phyloP scores from a whole-genome alignment of 1,140 invertebrate species.

The Tyrophagus putrescentiae region DNA sequence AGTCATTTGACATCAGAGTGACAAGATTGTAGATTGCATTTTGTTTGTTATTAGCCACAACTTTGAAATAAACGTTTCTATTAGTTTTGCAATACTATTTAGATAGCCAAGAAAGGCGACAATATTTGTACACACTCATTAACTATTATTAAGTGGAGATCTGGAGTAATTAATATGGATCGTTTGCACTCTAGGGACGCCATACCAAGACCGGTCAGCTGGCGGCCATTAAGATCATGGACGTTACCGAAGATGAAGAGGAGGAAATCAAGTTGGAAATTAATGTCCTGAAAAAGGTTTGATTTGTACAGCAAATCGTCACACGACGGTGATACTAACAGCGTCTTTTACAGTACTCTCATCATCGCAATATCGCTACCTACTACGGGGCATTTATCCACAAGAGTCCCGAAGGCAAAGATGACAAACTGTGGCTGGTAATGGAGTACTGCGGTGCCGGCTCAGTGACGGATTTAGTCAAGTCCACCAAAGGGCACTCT shows the following conservation, averaged over 20 bases:
- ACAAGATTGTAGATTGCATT: slow-evolving; percentile 8
- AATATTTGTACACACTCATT: too few relatives aligned
- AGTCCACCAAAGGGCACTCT: slow-evolving; percentile 93
- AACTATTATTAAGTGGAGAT: neutral
- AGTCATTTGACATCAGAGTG: too few relatives aligned
- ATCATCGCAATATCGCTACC: slow-evolving; percentile 98
- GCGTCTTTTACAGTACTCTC: slow-evolving; percentile 62
- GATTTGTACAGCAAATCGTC: slow-evolving; percentile 2
- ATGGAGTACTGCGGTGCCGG: slow-evolving; percentile 99
- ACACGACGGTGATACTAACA: slow-evolving; percentile 9
- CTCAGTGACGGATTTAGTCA: slow-evolving; percentile 96
- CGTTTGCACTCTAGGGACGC: slow-evolving; percentile 54
- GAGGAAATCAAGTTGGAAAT: slow-evolving; percentile 99
- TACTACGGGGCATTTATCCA: slow-evolving; percentile 99
- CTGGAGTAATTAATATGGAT: neutral
- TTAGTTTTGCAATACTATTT: slow-evolving; percentile 7
- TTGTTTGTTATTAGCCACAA: too few relatives aligned
- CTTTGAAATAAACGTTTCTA: too few relatives aligned
- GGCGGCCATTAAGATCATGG: slow-evolving; percentile 99
- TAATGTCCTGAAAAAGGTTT: slow-evolving; percentile 83
- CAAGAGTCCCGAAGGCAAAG: slow-evolving; percentile 93
- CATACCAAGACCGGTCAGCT: slow-evolving; percentile 98
- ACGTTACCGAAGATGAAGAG: slow-evolving; percentile 97
- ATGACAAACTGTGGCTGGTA: slow-evolving; percentile 97
- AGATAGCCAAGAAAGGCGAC: too few relatives aligned